Conservation (phyloP, 2,797 vertebrate species). For the Enteromius viviparus region DNA sequence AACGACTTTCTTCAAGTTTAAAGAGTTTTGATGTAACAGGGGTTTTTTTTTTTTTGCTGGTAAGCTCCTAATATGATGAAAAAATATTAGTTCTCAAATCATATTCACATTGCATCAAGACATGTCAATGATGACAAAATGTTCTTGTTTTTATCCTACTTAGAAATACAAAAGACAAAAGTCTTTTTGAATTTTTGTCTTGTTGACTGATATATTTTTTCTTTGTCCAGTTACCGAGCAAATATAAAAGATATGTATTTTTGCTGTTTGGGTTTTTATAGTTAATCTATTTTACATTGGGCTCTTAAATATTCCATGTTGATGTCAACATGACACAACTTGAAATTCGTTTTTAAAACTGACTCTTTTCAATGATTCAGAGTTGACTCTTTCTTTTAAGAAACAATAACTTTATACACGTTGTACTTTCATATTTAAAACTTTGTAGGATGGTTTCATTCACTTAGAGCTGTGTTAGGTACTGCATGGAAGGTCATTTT, state of each 20-base stretch:
- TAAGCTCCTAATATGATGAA: not conserved
- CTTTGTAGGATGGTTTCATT: too few relatives aligned
- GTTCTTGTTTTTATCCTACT: not conserved
- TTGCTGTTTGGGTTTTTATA: not conserved
- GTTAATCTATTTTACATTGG: not conserved
- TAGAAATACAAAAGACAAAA: not conserved
- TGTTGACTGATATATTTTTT: not conserved
- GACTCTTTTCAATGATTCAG: too few relatives aligned
- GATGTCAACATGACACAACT: too few relatives aligned
- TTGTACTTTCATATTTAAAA: too few relatives aligned
- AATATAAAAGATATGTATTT: not conserved
- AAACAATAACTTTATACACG: too few relatives aligned
- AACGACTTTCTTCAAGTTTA: not conserved
- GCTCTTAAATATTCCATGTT: not conserved
- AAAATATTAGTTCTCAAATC: not conserved
- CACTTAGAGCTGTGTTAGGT: too few relatives aligned
- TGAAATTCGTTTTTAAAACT: too few relatives aligned
- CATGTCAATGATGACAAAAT: not conserved
- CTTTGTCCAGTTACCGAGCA: not conserved
- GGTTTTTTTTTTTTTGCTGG: not conserved
- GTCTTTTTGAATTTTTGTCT: not conserved
- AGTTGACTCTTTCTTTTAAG: too few relatives aligned
- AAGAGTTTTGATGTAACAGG: not conserved
- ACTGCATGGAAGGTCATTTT: too few relatives aligned
- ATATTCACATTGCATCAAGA: not conserved